phyloP scores from a whole-genome alignment of 1,140 invertebrate genomes.

The Stegodyphus dumicola region DNA sequence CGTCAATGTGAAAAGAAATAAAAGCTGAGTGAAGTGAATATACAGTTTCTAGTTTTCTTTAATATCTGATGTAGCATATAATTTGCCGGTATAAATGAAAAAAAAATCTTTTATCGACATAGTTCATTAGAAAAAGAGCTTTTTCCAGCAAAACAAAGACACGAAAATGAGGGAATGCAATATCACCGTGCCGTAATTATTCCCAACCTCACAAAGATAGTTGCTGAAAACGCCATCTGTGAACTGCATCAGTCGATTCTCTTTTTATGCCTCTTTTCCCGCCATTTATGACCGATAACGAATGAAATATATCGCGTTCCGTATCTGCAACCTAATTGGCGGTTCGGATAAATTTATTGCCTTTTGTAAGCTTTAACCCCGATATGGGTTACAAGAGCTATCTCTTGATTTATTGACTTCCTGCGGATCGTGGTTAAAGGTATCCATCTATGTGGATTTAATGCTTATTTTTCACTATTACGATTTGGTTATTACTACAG shows the following conservation, averaged over 20 bases:
- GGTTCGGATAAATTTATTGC: constrained; percentile 32
- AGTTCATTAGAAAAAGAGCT: no score
- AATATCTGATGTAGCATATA: no score
- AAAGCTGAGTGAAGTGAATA: no score
- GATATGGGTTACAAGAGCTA: constrained; percentile 22
- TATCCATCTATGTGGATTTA: background rate
- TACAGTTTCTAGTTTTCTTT: no score
- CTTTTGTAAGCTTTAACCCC: constrained; percentile 27
- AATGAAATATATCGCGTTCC: constrained; percentile 33
- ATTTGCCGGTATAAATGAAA: no score
- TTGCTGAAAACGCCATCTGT: background rate
- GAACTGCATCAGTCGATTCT: background rate
- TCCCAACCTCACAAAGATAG: background rate
- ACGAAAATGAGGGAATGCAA: constrained; percentile 2
- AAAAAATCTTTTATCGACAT: no score
- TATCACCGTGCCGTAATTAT: constrained; percentile 9
- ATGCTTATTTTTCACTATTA: constrained; percentile 23
- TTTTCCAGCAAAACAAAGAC: background rate
- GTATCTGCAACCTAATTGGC: constrained; percentile 33
- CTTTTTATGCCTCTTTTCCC: constrained; percentile 24
- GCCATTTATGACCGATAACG: constrained; percentile 28
- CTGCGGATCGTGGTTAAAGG: background rate
- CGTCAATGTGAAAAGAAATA: no score
- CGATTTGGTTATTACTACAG: background rate
- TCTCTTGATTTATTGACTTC: constrained; percentile 34